Percentiles rank a stretch among this genome's conserved stretches.
phyloP scores from a whole-genome alignment of 2,113 vertebrate genomes.

The Xenus cinereus region DNA sequence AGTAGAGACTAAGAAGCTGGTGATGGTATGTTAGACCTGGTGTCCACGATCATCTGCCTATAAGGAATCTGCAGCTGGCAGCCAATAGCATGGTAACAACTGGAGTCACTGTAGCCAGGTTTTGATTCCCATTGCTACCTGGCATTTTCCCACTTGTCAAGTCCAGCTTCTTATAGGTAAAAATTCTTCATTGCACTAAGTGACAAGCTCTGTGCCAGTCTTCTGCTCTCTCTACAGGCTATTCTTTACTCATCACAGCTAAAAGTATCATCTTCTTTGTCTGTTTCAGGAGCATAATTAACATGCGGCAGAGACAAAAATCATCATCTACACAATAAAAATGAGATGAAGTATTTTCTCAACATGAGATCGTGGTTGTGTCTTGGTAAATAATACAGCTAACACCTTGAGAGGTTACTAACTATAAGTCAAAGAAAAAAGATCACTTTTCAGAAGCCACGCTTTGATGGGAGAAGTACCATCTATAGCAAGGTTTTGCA shows the following conservation, averaged over 20 bases:
- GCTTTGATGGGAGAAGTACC: neutral
- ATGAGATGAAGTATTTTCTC: neutral
- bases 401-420: neutral
- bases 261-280: neutral
- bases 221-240: neutral
- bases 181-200: neutral
- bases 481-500: neutral
- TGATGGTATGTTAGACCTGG: neutral
- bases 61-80: neutral
- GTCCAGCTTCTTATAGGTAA: neutral
- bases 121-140: neutral
- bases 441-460: neutral
- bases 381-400: too few relatives aligned
- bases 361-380: neutral
- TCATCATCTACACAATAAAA: neutral
- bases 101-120: neutral
- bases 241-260: neutral
- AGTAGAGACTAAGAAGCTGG: neutral
- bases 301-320: neutral
- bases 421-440: neutral
- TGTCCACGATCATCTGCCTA: too few relatives aligned
- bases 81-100: rapidly evolving
- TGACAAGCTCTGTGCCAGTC: neutral
- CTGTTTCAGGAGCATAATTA: neutral
- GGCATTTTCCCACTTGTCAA: neutral